A percentile compares a stretch with the other conserved stretches of the same genome.
Evolutionary conservation across 2,113 vertebrate genomes (phyloP).

Genomic region (Lynx canadensis): DNA sequence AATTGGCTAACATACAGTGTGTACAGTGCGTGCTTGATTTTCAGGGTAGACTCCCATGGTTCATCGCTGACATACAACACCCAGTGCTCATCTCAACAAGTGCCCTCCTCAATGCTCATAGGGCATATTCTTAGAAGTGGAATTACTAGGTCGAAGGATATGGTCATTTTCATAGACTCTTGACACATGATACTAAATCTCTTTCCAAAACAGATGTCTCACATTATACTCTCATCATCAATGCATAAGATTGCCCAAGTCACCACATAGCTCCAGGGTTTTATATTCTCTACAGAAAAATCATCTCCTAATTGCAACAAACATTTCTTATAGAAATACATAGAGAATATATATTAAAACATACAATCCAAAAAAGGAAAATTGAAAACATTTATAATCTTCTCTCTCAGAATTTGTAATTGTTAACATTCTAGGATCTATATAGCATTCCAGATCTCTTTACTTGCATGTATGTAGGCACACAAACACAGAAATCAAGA

Average conservation of each 20-base stretch:
- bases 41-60: neutral
- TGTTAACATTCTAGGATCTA: neutral
- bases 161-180: neutral
- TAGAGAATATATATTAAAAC: neutral
- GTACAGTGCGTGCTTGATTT: neutral
- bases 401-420: neutral
- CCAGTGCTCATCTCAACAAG: too few relatives aligned
- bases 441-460: neutral
- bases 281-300: neutral
- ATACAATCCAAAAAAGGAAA: neutral
- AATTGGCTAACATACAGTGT: neutral
- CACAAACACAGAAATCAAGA: conserved; percentile 1
- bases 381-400: neutral
- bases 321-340: neutral
- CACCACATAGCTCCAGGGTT: neutral
- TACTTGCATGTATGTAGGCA: neutral
- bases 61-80: neutral
- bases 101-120: too few relatives aligned
- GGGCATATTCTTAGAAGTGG: too few relatives aligned
- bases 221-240: conserved; percentile 36
- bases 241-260: neutral
- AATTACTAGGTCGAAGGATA: too few relatives aligned
- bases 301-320: neutral
- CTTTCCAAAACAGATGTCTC: neutral
- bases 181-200: conserved; percentile 37